Evolutionary conservation across 2,797 vertebrate species (phyloP).

Genomic region (Chiroxiphia lanceolata): DNA sequence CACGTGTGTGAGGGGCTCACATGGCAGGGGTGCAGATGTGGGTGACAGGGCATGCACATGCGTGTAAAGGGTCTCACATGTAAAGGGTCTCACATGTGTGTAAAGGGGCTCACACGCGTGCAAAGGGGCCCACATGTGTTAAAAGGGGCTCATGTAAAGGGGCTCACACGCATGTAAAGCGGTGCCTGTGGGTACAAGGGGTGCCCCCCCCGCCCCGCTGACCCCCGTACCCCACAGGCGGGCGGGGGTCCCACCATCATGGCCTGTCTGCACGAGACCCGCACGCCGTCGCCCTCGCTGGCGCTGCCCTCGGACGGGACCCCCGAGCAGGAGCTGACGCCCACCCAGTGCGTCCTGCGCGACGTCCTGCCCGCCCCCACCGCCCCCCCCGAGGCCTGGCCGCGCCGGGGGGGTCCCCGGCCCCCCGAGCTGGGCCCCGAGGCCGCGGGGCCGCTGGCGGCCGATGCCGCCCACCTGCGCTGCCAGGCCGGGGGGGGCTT

Average conservation of each 20-base stretch:
- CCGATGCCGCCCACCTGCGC: conserved; percentile 67
- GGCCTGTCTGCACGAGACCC: background rate
- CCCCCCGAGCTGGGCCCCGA: background rate
- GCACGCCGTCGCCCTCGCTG: background rate
- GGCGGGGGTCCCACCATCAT: background rate
- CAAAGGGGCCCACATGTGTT: too few relatives aligned
- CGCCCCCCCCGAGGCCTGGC: background rate
- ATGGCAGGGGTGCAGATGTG: too few relatives aligned
- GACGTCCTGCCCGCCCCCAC: background rate
- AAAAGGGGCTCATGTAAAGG: too few relatives aligned
- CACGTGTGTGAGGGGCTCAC: too few relatives aligned
- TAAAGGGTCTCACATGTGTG: too few relatives aligned
- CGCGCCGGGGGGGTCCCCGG: background rate
- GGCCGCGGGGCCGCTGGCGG: background rate
- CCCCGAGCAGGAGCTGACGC: background rate
- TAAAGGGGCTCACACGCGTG: too few relatives aligned
- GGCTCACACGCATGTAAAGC: too few relatives aligned
- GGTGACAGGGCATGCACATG: too few relatives aligned
- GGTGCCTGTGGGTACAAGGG: background rate
- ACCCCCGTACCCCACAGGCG: background rate
- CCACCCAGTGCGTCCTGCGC: background rate
- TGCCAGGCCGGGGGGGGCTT: conserved; percentile 85
- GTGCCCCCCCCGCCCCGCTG: background rate
- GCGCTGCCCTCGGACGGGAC: background rate
- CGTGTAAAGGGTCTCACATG: too few relatives aligned